Evolutionary conservation across 2,888 invertebrate genomes (phyloP), one percentile per base, ranked within the genome.

Genomic region (Abscondita cerata): DNA sequence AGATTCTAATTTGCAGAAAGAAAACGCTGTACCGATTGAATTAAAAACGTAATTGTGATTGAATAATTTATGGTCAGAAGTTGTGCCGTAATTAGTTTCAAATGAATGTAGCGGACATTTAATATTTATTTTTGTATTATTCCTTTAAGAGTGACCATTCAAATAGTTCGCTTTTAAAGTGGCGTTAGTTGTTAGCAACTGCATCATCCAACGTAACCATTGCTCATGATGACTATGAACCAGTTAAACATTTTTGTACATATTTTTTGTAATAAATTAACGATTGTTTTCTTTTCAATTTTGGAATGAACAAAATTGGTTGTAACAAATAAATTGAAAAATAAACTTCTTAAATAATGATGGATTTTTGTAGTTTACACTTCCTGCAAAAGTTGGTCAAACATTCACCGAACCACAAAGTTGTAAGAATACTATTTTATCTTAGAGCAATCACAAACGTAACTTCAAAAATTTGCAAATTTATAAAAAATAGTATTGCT

Each of bases 161-260:
- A 8, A 16, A 15, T 12, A 40, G 41, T 50, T 56, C 40, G 48
- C 36, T 56, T 57, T 50, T 57, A 12, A 57, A 57, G 50, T 57
- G 57, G 40, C 44, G 13, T 25, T 54, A 54, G 44, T 13, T 9
- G 8, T 53, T 25, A 25, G 25, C 6, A 25, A 25, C 6, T 25
- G 25, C 6, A 25, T 25, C 6, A 25, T 25, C 25, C 25, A 25
- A 25, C 2, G 6, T 25, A 25, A 25, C 6, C 16, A 52, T 13
- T 13, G 25, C 15, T 8, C 13, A 20, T 53, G 31, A 54, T 54
- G 12, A 40, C 40, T 40, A n/a, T n/a, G 25, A 25, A 25, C 25
- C 4, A 6, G 25, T 4, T 8, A 12, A 15, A 15, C 6, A 5
- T 12, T 36, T 36, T 25, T 25, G 25, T 25, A 25, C 6, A 25